Base-by-base conservation (phyloP, 2,113 vertebrate genomes). In the Butorides virescens region DNA sequence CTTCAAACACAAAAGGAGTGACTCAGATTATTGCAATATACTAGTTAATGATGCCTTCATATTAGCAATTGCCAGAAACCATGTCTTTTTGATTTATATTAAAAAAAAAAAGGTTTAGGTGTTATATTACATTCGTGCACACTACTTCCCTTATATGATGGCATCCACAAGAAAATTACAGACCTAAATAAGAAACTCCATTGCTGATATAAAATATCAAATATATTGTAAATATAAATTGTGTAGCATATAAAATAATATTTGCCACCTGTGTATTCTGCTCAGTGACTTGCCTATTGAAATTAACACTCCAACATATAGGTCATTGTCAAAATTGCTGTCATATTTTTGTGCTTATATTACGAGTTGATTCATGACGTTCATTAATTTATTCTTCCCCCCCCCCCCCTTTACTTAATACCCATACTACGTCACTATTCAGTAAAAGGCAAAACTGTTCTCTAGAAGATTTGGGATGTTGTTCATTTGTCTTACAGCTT, bases 21-120 rank as follows among this genome's bases (percentile, higher is more conserved):
- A 97, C 75, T 97, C 93, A 96, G 67, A 96, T 94, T 98, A 93
- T 94, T 71, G 92, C 96, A 98, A 98, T 96, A 90, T 77, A 92
- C 81, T 95, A 92, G 65, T 97, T 98, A 98, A 98, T 96, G 71
- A 97, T 93, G 90, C 88, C 62, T 96, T 97, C 36, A 15, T 94
- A 94, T 93, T 96, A 92, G 49, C 76, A 94, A 90, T 93, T 97
- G 85, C 46, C 61, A 86, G 87, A 92, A 92, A 58, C 16, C 52
- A 52, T 50, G 7, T 65, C 77, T 84, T 93, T 93, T 67, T 89
- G 76, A 96, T 92, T 82, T 55, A 44, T 22, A 46, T 77, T 81
- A 91, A 81, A 91, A 96, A 95, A 97, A 85, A n/a, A 53, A 96
- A 55, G 30, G 12, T 78, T 77, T 47, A 50, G 19, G 3, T 39